A percentile compares a stretch with the other conserved stretches of the same genome.
phyloP scores from a whole-genome alignment of 2,113 vertebrate genomes.

The Odontesthes bonariensis region DNA sequence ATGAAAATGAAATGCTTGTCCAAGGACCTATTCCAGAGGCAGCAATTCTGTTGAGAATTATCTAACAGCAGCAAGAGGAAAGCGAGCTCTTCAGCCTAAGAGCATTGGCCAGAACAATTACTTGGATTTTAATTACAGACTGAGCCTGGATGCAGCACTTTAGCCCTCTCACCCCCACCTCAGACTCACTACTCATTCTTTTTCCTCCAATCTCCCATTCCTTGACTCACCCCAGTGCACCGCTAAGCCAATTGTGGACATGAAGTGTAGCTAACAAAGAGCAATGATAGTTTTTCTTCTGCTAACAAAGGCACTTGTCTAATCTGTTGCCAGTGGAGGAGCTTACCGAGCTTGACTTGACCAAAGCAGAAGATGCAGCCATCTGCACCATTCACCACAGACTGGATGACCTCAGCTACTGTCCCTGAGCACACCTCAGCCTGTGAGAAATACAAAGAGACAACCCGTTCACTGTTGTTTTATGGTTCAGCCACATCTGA shows the following conservation, averaged over 20 bases:
- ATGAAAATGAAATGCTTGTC: slow-evolving; percentile 44
- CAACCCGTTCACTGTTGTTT: slow-evolving; percentile 31
- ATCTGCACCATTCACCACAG: slow-evolving; percentile 96
- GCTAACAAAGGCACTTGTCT: slow-evolving; percentile 65
- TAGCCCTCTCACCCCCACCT: slow-evolving; percentile 29
- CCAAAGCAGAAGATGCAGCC: slow-evolving; percentile 99
- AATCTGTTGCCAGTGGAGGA: slow-evolving; percentile 63
- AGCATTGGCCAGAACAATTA: slow-evolving; percentile 73
- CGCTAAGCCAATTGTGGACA: slow-evolving; percentile 70
- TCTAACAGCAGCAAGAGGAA: slow-evolving; percentile 42
- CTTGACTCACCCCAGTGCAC: slow-evolving; percentile 67
- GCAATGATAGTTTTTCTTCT: slow-evolving; percentile 61
- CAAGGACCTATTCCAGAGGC: slow-evolving; percentile 37
- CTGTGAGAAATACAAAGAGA: slow-evolving; percentile 75
- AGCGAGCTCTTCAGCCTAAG: slow-evolving; percentile 58
- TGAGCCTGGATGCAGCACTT: slow-evolving; percentile 58
- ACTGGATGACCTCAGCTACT: slow-evolving; percentile 97
- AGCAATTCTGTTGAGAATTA: slow-evolving; percentile 51
- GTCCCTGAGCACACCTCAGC: slow-evolving; percentile 98
- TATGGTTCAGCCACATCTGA: slow-evolving; percentile 11
- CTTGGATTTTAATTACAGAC: slow-evolving; percentile 77
- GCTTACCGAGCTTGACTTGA: slow-evolving; percentile 87
- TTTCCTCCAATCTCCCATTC: slow-evolving; percentile 60
- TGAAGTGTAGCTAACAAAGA: slow-evolving; percentile 72
- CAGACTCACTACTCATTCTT: slow-evolving; percentile 40